A percentile compares a stretch with the other conserved stretches of the same genome.
Conservation (phyloP, 1,140 invertebrate genomes). For the Pachyrhynchus sulphureomaculatus region DNA sequence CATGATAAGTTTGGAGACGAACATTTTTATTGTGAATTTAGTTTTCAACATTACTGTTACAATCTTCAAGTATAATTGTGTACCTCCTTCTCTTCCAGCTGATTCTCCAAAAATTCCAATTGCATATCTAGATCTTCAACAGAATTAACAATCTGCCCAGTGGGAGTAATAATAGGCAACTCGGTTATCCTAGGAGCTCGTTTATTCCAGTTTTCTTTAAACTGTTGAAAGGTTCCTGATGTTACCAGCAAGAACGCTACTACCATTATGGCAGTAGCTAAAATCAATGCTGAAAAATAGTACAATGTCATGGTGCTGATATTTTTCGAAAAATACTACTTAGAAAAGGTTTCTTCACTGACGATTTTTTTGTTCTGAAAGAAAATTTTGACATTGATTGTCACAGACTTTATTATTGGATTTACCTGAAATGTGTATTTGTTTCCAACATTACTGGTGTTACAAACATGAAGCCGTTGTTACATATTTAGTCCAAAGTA, state of each 20-base stretch:
- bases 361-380: not conserved
- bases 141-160: conserved; percentile 38
- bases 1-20: too few relatives aligned
- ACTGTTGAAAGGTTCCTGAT: conserved; percentile 33
- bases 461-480: too few relatives aligned
- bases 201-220: conserved; percentile 26
- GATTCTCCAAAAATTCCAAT: conserved; percentile 36
- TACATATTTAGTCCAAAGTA: too few relatives aligned
- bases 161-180: conserved; percentile 35
- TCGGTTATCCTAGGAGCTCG: conserved; percentile 23
- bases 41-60: too few relatives aligned
- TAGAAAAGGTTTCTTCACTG: not conserved
- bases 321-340: not conserved
- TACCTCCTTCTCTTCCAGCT: conserved; percentile 41
- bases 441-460: too few relatives aligned
- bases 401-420: not conserved
- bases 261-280: conserved; percentile 26
- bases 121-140: conserved; percentile 41
- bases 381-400: not conserved
- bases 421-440: too few relatives aligned
- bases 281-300: conserved; percentile 6
- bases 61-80: too few relatives aligned
- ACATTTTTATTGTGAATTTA: too few relatives aligned
- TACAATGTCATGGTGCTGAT: conserved; percentile 3
- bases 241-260: conserved; percentile 34